Evolutionary conservation across 2,888 invertebrate species (phyloP), one percentile per base, ranked within the genome.

Genomic region (Esperia sulphurella): DNA sequence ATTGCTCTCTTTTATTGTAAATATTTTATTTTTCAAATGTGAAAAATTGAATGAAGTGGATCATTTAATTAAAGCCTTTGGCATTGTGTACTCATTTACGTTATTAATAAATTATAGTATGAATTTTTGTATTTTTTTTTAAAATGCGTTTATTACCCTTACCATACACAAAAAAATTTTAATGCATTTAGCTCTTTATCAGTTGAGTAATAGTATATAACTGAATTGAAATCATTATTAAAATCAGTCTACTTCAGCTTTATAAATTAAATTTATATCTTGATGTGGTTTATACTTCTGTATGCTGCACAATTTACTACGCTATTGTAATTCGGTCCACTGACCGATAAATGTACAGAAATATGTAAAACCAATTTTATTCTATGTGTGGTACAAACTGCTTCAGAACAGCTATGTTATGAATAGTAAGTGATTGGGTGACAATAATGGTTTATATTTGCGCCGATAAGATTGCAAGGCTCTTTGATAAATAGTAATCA

Each of bases 31-130:
- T 85, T 85, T 85, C 74, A 76, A 83, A 79, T 83, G 77, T 61
- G 65, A 80, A 84, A 77, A 83, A 83, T 84, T 83, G 76, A 84
- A 86, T 87, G 84, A 86, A 86, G 76, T 84, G 76, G 84, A 87
- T 85, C 84, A 84, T 87, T 86, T 86, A 75, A 85, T 86, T 84
- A 75, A 85, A 86, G 88, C 87, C 88, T 85, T 79, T 85, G 89
- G 87, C 89, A 79, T 85, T 86, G 84, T 90, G 89, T 90, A 90
- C 90, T 90, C 90, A 90, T 90, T 90, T 90, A 88, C 86, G 90
- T 90, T 90, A 89, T 89, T 82, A 90, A 88, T 90, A 90, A 90
- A 85, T 88, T 79, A 89, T 88, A 85, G 86, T 88, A 90, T 86
- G 82, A 83, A 85, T 55, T 8, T 35, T 33, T 35, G 43, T 29